Conservation (phyloP, 2,113 vertebrate genomes). For the Merops nubicus region DNA sequence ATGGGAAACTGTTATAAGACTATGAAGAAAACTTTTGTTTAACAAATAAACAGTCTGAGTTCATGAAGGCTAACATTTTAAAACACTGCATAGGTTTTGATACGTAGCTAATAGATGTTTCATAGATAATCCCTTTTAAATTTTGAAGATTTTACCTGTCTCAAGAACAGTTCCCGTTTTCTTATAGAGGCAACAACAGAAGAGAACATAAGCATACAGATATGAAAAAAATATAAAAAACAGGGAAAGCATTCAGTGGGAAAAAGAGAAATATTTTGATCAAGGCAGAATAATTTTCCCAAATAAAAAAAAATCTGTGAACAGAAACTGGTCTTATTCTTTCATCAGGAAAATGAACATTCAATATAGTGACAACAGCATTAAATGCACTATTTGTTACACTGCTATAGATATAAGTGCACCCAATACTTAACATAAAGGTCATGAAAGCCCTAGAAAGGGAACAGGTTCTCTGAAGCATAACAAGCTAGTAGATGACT, state of each 20-base stretch:
- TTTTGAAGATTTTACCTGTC: neutral
- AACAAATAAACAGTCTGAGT: neutral
- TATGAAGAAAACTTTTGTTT: neutral
- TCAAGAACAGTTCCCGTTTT: neutral
- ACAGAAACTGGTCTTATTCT: neutral
- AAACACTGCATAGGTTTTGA: neutral
- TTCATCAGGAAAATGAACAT: neutral
- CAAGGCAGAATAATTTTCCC: neutral
- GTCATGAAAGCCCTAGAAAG: neutral
- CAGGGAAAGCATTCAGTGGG: neutral
- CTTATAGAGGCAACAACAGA: neutral
- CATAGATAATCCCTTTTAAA: neutral
- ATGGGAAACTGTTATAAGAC: neutral
- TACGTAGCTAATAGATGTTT: neutral
- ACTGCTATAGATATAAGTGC: neutral
- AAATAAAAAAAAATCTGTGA: neutral
- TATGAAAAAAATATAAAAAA: neutral
- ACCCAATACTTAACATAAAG: neutral
- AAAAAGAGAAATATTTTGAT: neutral
- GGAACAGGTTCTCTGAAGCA: neutral
- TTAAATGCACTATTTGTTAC: neutral
- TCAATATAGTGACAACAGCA: neutral
- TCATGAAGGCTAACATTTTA: neutral
- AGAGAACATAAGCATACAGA: neutral
- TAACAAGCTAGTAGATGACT: neutral